phyloP scores from a whole-genome alignment of 2,113 vertebrate genomes.

The Catharus minimus region DNA sequence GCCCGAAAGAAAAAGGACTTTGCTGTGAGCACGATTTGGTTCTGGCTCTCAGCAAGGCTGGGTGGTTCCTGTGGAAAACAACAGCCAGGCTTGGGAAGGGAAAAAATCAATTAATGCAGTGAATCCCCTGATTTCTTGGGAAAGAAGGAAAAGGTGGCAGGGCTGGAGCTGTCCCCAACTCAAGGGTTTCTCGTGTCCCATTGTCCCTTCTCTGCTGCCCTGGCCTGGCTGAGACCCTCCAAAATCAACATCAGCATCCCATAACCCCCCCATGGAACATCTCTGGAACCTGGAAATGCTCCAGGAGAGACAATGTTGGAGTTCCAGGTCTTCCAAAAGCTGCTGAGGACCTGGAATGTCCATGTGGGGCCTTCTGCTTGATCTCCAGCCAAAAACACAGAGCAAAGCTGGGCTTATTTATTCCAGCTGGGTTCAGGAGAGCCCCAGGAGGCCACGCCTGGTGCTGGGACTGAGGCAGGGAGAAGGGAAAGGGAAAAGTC shows the following conservation, averaged over 20 bases:
- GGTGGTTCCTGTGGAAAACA: not conserved
- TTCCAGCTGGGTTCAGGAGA: not conserved
- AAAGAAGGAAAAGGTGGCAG: not conserved
- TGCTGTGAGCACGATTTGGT: not conserved
- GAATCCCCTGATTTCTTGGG: not conserved
- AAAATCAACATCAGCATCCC: not conserved
- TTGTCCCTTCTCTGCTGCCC: not conserved
- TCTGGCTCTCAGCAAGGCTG: not conserved
- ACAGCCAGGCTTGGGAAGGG: not conserved
- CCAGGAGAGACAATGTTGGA: rapidly evolving
- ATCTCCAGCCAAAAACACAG: rapidly evolving
- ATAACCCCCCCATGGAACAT: rapidly evolving
- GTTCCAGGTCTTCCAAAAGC: not conserved
- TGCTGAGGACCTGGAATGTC: not conserved
- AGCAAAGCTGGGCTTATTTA: not conserved
- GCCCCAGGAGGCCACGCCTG: not conserved
- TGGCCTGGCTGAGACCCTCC: not conserved
- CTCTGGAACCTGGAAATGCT: not conserved
- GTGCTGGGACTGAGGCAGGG: not conserved
- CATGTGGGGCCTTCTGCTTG: not conserved
- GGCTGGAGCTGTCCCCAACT: not conserved
- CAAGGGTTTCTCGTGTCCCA: rapidly evolving
- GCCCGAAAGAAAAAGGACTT: not conserved
- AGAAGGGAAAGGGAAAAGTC: not conserved
- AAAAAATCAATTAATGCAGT: not conserved